Evolutionary conservation across 2,888 invertebrate species (phyloP), one percentile per base, ranked within the genome.

Genomic region (Mimumesa dahlbomi): DNA sequence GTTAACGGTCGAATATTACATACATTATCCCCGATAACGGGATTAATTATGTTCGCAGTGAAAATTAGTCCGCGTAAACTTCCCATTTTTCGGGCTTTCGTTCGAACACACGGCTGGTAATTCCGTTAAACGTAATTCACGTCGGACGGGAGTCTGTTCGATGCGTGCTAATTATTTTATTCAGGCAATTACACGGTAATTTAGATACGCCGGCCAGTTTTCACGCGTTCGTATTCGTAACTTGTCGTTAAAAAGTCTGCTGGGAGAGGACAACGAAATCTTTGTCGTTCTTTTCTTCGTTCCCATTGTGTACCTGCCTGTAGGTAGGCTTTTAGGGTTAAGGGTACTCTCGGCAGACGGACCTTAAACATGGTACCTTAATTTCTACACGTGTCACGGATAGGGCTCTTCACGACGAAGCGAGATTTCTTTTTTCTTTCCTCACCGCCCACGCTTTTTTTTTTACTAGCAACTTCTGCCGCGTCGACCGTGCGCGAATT

Each of bases 101-200:
- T 21, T 19, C 22, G 11, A 52, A 22, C 21, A 5, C 46, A 22
- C 36, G 29, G 16, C 14, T 1, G 16, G 11, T 43, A 43, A 52
- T 52, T 59, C 40, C 31, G 48, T 38, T 36, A 38, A 59, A 45
- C 59, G 34, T 21, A 34, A 53, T 73, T 63, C 36, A 1, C 58
- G 46, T 40, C 36, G 19, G 61, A 31, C 61, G 40, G 34, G 59
- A 34, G 19, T 22, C 45, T 14, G 2, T 43, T 38, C 49, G 34
- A 2, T 31, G 40, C 31, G 36, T 31, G 14, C 40, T 79, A 81
- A 84, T 81, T 70, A 77, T 84, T 81, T 84, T 75, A 84, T 84
- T 79, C 69, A 77, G 64, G 54, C 75, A 79, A 83, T 84, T 82
- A 79, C 61, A 74, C 45, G 70, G 73, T 73, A n/a, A 81, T 81